A percentile compares a stretch with the other conserved stretches of the same genome.
Evolutionary conservation across 35 echinoderm and acorn worm genomes (phyloP).

Genomic region (Apostichopus parvimensis): DNA sequence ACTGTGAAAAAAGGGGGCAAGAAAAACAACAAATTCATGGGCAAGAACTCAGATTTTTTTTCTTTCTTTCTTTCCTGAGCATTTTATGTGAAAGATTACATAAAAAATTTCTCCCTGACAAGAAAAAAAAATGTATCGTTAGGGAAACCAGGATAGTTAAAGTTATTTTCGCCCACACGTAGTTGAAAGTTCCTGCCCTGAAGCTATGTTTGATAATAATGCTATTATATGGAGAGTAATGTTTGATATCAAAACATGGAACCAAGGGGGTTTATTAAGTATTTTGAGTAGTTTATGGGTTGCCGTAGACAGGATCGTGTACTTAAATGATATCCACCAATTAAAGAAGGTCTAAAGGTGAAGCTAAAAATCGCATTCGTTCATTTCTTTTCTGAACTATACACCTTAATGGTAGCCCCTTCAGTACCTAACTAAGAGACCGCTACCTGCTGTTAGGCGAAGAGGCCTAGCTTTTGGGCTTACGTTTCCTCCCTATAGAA

Average conservation of each 20-base stretch:
- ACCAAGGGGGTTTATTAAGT: no score
- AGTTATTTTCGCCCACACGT: background rate
- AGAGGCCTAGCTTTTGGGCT: slow-evolving; percentile 19
- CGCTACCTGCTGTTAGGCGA: slow-evolving; percentile 15
- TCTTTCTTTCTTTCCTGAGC: no score
- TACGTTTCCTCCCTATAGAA: background rate
- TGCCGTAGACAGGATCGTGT: background rate
- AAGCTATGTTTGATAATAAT: background rate
- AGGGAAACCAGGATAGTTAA: no score
- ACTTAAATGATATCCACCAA: background rate
- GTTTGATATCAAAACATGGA: background rate
- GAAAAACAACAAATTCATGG: no score
- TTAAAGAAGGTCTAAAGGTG: slow-evolving; percentile 2
- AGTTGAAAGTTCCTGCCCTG: background rate
- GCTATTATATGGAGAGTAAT: background rate
- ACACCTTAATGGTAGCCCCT: background rate
- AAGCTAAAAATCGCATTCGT: background rate
- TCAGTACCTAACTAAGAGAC: background rate
- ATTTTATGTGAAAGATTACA: no score
- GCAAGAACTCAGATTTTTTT: no score
- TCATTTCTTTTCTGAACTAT: background rate
- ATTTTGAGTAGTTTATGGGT: no score
- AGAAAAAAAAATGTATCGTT: no score
- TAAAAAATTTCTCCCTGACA: no score
- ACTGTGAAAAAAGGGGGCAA: no score